Evolutionary conservation across 2,888 invertebrate species (phyloP), one percentile per base, ranked within the genome.

Genomic region (Anagyrus pseudococci): DNA sequence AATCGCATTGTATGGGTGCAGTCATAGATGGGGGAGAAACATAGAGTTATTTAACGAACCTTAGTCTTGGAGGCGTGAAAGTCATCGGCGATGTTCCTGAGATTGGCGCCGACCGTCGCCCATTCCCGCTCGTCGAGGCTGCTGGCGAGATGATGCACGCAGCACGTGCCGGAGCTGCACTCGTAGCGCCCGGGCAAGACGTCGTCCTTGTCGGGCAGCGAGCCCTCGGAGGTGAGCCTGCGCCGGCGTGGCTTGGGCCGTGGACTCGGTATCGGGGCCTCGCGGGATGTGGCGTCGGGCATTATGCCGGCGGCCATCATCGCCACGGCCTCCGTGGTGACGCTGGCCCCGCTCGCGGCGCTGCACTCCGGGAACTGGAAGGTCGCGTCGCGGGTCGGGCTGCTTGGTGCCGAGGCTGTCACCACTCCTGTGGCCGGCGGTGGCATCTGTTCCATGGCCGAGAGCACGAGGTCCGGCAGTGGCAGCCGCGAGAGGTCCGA

Each of bases 21-120:
- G n/a, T n/a, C n/a, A n/a, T n/a, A n/a, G n/a, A n/a, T n/a, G n/a
- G 10, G 29, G 29, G 29, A 29, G 29, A 29, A 29, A 10, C 10
- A 29, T 29, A 29, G n/a, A n/a, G n/a, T n/a, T n/a, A n/a, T n/a
- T n/a, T 8, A 37, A 49, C 68, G 72, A 68, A 80, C 80, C 79
- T 80, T 81, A 61, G 76, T 77, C 68, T 77, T 78, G 54, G 77
- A 75, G 20, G 79, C 80, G 60, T 80, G 79, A 62, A 79, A 79
- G 62, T 81, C 80, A 54, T 81, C 81, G 59, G 80, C 80, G 66
- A 81, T 80, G 70, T 77, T 80, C 69, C 80, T 74, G 55, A 81
- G 75, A 63, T 79, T 79, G 20, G 79, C 74, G 4, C 80, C 80
- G 25, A 80, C 78, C 59, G 70, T 78, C 53, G 75, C 75, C 80